These are phyloP conservation scores for Nasonia vitripennis DNA, from an alignment of 1,140 invertebrate genomes.

Conservation along the genomic window DNA sequence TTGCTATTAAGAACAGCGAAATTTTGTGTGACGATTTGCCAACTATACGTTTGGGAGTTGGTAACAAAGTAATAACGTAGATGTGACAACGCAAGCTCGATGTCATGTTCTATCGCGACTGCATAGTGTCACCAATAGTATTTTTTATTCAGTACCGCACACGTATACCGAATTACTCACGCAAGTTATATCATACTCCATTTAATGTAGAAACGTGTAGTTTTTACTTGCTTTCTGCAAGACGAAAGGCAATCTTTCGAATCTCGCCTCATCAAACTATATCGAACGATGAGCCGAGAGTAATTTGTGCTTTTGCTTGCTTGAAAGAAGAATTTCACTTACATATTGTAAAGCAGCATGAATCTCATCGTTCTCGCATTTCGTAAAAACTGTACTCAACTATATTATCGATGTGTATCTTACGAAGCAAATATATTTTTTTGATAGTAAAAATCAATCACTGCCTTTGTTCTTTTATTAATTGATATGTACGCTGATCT, in stretches of 20 bases:
- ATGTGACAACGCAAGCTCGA: not conserved
- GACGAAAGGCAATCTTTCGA: conserved; percentile 8
- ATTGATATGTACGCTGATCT: no score
- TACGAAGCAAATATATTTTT: conserved; percentile 52
- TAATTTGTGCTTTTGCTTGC: conserved; percentile 34
- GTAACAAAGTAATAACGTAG: conserved; percentile 16
- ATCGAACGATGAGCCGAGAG: conserved; percentile 3
- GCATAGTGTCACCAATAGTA: conserved; percentile 15
- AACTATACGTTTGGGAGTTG: not conserved
- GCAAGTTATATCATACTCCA: conserved; percentile 40
- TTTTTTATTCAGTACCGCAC: conserved; percentile 29
- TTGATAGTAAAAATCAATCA: conserved; percentile 47
- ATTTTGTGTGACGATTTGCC: not conserved
- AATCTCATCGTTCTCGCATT: conserved; percentile 37
- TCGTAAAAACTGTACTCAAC: conserved; percentile 40
- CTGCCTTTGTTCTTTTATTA: not conserved
- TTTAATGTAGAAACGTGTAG: conserved; percentile 32
- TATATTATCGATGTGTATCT: conserved; percentile 45
- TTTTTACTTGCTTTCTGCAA: conserved; percentile 35
- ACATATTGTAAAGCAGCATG: conserved; percentile 44
- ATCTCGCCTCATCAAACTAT: not conserved
- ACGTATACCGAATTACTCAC: conserved; percentile 26
- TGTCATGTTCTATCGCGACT: conserved; percentile 23
- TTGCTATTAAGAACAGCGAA: not conserved
- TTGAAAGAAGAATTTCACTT: conserved; percentile 9